Percentiles rank a stretch among this genome's conserved stretches.
phyloP scores from a whole-genome alignment of 2,888 invertebrate species.

The Tupiocoris notatus region DNA sequence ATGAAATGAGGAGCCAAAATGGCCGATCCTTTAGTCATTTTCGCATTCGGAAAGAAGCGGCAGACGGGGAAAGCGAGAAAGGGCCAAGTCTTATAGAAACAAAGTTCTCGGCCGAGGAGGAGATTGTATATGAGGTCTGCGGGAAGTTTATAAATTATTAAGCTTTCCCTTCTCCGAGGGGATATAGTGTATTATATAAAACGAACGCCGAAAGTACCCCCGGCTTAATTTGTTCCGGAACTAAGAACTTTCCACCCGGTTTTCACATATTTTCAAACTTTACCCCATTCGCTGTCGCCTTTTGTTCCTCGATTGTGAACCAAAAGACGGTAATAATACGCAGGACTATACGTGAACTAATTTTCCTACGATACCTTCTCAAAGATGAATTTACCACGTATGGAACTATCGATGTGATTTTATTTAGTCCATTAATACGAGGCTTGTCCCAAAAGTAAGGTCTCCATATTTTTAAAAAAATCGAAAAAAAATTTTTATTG shows the following conservation, averaged over 20 bases:
- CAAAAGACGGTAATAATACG: too few species aligned
- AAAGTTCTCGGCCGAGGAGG: not conserved
- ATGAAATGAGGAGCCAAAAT: not conserved
- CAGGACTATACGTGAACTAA: too few species aligned
- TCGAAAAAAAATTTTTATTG: too few species aligned
- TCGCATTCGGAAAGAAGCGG: not conserved
- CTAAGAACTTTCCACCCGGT: not conserved
- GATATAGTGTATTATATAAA: not conserved
- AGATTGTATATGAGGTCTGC: not conserved
- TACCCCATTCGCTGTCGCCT: too few species aligned
- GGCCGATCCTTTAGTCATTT: not conserved
- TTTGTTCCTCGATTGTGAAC: too few species aligned
- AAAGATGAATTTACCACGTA: too few species aligned
- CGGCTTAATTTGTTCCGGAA: not conserved
- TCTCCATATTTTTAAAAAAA: too few species aligned
- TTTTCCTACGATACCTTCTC: too few species aligned
- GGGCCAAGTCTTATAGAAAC: not conserved
- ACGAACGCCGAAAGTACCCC: not conserved
- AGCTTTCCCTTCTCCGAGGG: not conserved
- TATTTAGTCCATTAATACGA: too few species aligned
- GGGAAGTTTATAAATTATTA: not conserved
- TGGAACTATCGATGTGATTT: too few species aligned
- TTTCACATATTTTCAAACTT: not conserved
- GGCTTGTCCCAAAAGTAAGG: too few species aligned
- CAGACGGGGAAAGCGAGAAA: not conserved